Evolutionary conservation across 2,113 vertebrate species (phyloP).

Genomic region (Cynopterus brachyotis): DNA sequence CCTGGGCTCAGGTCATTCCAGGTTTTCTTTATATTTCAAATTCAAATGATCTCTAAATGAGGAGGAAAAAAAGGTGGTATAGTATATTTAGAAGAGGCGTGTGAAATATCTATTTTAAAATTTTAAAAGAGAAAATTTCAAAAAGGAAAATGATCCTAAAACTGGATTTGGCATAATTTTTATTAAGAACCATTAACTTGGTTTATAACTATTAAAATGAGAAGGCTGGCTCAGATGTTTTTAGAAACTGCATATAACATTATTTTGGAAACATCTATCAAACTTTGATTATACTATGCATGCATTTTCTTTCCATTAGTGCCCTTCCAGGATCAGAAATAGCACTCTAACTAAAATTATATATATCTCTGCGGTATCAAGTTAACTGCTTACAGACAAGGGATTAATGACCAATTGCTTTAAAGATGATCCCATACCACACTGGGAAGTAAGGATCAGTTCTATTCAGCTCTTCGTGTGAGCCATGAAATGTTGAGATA

Average conservation of each 20-base stretch:
- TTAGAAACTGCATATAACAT: not conserved
- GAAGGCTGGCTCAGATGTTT: not conserved
- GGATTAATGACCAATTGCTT: not conserved
- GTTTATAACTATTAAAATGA: not conserved
- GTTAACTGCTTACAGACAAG: not conserved
- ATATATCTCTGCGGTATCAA: not conserved
- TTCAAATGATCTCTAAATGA: not conserved
- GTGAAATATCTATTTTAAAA: slow-evolving; percentile 28
- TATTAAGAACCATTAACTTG: not conserved
- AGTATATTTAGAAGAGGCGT: not conserved
- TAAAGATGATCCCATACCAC: not conserved
- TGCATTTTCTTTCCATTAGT: not conserved
- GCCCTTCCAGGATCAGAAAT: not conserved
- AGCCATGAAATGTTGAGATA: not conserved
- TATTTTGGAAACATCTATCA: not conserved
- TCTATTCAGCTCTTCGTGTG: not conserved
- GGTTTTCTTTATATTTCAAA: not conserved
- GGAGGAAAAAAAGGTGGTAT: not conserved
- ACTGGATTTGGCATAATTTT: not conserved
- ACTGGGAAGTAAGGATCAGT: not conserved
- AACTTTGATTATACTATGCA: not conserved
- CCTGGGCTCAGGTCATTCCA: not conserved
- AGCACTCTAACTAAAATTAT: not conserved
- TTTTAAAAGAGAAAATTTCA: not conserved
- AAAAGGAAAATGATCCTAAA: not conserved